These are phyloP conservation scores for Thera obeliscata DNA, from an alignment of 2,888 invertebrate genomes.

Conservation along the genomic window DNA sequence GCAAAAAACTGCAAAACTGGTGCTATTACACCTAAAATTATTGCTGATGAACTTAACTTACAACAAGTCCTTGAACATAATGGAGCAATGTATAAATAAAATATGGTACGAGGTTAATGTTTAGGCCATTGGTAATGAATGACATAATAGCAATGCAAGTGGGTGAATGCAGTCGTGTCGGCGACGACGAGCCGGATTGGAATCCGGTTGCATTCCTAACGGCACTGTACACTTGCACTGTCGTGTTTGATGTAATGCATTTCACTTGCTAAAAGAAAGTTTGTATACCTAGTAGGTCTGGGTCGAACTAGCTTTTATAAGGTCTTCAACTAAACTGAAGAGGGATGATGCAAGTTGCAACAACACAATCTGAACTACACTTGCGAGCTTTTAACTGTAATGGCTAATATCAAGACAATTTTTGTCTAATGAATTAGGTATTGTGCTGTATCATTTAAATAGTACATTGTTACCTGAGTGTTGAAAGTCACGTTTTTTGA, in stretches of 20 bases:
- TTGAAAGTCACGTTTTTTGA: too few species aligned
- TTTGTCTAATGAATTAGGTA: too few species aligned
- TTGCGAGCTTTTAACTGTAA: too few species aligned
- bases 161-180: slow-evolving; percentile 63
- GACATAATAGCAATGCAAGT: slow-evolving; percentile 72
- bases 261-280: slow-evolving; percentile 18
- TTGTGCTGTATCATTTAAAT: too few species aligned
- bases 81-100: slow-evolving; percentile 35
- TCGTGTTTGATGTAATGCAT: slow-evolving; percentile 50
- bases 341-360: not conserved
- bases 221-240: slow-evolving; percentile 68
- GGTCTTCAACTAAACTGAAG: not conserved
- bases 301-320: not conserved
- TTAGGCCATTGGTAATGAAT: slow-evolving; percentile 71
- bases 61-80: slow-evolving; percentile 39
- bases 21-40: too few species aligned
- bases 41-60: not conserved
- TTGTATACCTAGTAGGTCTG: not conserved
- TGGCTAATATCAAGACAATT: too few species aligned
- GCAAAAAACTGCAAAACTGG: too few species aligned
- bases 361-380: too few species aligned
- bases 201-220: slow-evolving; percentile 79
- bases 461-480: too few species aligned
- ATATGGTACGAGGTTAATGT: slow-evolving; percentile 55
- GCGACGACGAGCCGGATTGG: slow-evolving; percentile 58